Conservation (phyloP, 2,797 vertebrate species). For the Allobates femoralis region DNA sequence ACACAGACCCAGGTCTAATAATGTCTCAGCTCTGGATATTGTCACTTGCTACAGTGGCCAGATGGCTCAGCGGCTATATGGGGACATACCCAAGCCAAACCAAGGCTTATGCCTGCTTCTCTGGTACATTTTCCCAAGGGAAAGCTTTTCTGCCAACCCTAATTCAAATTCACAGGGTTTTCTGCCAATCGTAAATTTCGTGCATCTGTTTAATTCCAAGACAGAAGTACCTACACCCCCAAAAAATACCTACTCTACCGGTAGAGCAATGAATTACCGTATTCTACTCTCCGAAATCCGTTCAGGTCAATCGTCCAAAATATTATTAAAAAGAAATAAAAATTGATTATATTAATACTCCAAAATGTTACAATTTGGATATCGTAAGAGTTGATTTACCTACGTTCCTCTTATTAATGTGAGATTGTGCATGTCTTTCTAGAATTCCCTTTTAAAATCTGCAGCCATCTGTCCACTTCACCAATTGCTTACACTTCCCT, state of each 20-base stretch:
- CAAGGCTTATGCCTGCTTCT: slow-evolving; percentile 49
- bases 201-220: slow-evolving; percentile 12
- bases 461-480: slow-evolving; percentile 52
- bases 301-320: neutral
- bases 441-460: slow-evolving; percentile 50
- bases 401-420: slow-evolving; percentile 10
- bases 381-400: slow-evolving; percentile 25
- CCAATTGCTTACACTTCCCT: slow-evolving; percentile 54
- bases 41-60: slow-evolving; percentile 56
- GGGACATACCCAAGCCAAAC: slow-evolving; percentile 62
- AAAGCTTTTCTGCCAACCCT: slow-evolving; percentile 32
- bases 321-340: neutral
- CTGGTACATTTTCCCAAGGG: slow-evolving; percentile 60
- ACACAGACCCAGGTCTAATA: slow-evolving; percentile 50
- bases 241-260: neutral
- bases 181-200: slow-evolving; percentile 18
- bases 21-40: slow-evolving; percentile 57
- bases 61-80: slow-evolving; percentile 50
- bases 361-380: neutral
- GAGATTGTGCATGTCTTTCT: slow-evolving; percentile 49
- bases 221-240: neutral
- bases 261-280: neutral
- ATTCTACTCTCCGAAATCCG: too few species aligned
- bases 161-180: slow-evolving; percentile 29
- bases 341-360: neutral